A percentile compares a stretch with the other conserved stretches of the same genome.
phyloP scores from a whole-genome alignment of 2,113 vertebrate species.

The Hydrolagus affinis region DNA sequence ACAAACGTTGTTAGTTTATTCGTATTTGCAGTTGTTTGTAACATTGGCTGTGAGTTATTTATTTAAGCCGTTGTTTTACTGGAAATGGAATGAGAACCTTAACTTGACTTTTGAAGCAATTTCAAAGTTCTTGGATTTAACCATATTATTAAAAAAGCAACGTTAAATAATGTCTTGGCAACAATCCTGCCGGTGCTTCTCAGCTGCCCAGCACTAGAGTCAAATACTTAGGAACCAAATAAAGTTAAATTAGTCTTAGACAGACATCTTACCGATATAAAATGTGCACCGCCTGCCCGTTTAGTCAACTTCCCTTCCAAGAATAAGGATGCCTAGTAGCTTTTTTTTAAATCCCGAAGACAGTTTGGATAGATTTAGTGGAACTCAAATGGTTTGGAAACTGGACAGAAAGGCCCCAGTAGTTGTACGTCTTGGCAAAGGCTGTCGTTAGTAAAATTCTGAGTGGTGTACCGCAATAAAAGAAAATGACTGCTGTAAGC shows the following conservation, averaged over 20 bases:
- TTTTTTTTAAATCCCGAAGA: constrained; percentile 17
- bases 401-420: constrained; percentile 21
- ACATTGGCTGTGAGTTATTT: not conserved
- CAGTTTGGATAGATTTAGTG: constrained; percentile 31
- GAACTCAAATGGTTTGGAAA: constrained; percentile 42
- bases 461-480: constrained; percentile 70
- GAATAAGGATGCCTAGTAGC: constrained; percentile 1
- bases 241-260: constrained; percentile 29
- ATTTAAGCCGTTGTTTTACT: constrained; percentile 16
- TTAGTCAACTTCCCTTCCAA: constrained; percentile 17
- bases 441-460: constrained; percentile 51
- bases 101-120: not conserved
- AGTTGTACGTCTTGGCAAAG: constrained; percentile 51
- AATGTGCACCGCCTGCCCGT: not conserved
- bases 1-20: not conserved
- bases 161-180: no score
- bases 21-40: not conserved
- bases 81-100: not conserved
- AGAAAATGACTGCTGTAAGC: constrained; percentile 72
- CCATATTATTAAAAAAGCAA: constrained; percentile 1
- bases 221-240: not conserved
- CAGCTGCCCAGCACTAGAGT: not conserved
- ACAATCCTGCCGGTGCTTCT: not conserved
- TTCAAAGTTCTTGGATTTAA: constrained; percentile 6
- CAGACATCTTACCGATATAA: constrained; percentile 37